These are phyloP conservation scores for Dipodomys stephensi DNA, from an alignment of 2,113 vertebrate genomes.

Conservation along the genomic window DNA sequence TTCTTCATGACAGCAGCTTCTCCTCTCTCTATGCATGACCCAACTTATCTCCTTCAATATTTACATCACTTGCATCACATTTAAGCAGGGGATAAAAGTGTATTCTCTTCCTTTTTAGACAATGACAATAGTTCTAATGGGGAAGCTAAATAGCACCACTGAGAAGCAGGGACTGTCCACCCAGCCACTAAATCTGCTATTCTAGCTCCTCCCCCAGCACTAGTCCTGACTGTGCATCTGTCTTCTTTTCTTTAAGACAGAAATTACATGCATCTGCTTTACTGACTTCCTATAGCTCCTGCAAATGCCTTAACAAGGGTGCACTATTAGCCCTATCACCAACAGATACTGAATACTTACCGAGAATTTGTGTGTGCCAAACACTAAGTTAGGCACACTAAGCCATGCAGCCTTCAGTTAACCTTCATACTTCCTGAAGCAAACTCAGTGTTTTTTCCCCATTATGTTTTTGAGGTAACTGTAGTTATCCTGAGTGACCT, in stretches of 20 bases:
- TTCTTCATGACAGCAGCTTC: not conserved
- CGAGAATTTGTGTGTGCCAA: not conserved
- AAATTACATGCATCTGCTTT: not conserved
- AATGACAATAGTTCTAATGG: not conserved
- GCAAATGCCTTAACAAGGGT: not conserved
- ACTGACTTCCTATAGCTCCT: not conserved
- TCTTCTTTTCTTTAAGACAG: not conserved
- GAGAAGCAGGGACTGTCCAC: not conserved
- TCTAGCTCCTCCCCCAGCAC: not conserved
- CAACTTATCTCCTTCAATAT: not conserved
- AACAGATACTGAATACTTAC: not conserved
- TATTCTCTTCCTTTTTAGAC: not conserved
- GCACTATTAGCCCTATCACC: not conserved
- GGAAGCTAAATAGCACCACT: not conserved
- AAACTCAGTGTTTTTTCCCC: not conserved
- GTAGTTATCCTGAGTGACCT: not conserved
- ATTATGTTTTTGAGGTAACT: not conserved
- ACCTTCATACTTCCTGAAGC: not conserved
- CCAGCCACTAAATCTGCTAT: not conserved
- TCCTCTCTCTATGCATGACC: accelerated
- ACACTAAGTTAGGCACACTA: not conserved
- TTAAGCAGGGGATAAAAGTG: not conserved
- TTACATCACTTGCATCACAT: not conserved
- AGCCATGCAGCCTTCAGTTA: not conserved
- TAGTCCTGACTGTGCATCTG: not conserved